Evolutionary conservation across 2,888 invertebrate genomes (phyloP), one percentile per base, ranked within the genome.

Genomic region (Sinohyriopsis cumingii): DNA sequence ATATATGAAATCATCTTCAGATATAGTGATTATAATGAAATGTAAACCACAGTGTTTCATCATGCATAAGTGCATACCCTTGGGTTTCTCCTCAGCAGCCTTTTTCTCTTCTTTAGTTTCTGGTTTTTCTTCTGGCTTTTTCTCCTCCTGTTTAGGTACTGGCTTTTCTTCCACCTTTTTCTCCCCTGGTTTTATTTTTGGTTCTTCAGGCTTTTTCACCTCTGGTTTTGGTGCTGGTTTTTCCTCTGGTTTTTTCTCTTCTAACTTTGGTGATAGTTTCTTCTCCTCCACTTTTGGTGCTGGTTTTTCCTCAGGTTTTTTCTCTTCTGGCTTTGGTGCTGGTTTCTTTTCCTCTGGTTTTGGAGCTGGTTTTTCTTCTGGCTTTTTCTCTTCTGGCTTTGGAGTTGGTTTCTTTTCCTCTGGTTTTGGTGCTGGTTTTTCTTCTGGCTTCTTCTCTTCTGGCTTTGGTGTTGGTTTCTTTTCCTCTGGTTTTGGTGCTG

Each of bases 401-500:
- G 20, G 33, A 22, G n/a, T 20, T 67, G 65, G 68, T 67, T 67
- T 66, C 66, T 63, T 65, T 59, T 75, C 71, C 45, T 78, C 75
- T 7, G 61, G 66, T 54, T 68, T 71, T n/a, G 54, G 65, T 25
- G 67, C 63, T 59, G 71, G 69, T 55, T 74, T 67, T 22, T 70
- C 69, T 69, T 73, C 71, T 28, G 70, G 55, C 63, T 72, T 70
- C 64, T 77, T 76, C 60, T 77, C 67, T 68, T 79, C 68, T 45
- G 71, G 65, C 67, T 78, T 89, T 86, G 79, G 96, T 96, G 85
- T 97, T 45, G 45, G 45, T 93, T 87, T 65, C 59, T 69, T 72
- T 55, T 62, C 65, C 71, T 79, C 69, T 62, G 62, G 55, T 63
- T 69, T 74, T 28, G 68, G 61, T 22, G 65, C 68, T 56, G 69